Percentiles rank a stretch among this genome's conserved stretches.
phyloP scores from a whole-genome alignment of 92 coral and sea anemone species.

The Porites rus region DNA sequence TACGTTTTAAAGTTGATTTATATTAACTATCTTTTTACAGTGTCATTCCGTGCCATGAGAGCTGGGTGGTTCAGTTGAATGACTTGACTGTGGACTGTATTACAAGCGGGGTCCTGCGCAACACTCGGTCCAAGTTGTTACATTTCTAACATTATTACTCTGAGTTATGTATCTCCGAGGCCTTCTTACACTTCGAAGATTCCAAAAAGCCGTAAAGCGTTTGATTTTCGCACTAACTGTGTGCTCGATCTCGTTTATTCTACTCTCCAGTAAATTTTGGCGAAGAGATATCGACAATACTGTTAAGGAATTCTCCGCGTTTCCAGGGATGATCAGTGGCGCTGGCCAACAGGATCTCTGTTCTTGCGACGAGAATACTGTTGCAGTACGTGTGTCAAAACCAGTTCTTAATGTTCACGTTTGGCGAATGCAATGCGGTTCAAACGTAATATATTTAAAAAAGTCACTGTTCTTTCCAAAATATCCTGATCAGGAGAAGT shows the following conservation, averaged over 20 bases:
- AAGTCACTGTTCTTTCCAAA: conserved; percentile 47
- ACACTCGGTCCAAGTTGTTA: too few species aligned
- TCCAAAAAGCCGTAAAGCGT: background rate
- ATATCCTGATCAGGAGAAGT: conserved; percentile 26
- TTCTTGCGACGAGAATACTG: background rate
- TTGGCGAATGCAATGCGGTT: conserved; percentile 55
- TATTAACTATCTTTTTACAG: too few species aligned
- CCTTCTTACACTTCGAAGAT: background rate
- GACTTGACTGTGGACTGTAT: too few species aligned
- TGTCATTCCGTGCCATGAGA: too few species aligned
- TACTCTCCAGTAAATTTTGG: background rate
- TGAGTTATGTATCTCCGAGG: too few species aligned
- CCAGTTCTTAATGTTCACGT: conserved; percentile 33
- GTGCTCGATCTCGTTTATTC: background rate
- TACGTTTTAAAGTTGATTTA: too few species aligned
- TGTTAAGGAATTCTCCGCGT: too few species aligned
- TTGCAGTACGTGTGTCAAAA: background rate
- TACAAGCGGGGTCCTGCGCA: too few species aligned
- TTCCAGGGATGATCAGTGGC: background rate
- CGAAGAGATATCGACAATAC: too few species aligned
- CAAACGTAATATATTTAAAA: conserved; percentile 10
- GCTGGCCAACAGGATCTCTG: too few species aligned
- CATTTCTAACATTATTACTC: too few species aligned
- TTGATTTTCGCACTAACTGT: background rate
- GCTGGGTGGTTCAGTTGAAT: too few species aligned